Evolutionary conservation across 2,113 vertebrate genomes (phyloP).

Genomic region (Athene cunicularia): DNA sequence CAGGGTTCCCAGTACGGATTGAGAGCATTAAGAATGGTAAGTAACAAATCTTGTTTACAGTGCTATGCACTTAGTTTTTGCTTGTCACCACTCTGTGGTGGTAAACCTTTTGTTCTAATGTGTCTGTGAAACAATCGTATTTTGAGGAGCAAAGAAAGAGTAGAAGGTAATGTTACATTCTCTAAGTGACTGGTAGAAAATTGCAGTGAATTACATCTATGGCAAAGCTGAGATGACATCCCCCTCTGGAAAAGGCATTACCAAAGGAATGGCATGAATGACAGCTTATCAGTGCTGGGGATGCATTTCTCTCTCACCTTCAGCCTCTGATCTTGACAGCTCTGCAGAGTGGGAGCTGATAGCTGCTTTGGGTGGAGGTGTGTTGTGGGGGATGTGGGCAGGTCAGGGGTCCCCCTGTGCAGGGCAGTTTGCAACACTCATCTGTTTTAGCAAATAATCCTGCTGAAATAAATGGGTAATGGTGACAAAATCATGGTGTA

Average conservation of each 20-base stretch:
- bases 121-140: neutral
- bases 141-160: neutral
- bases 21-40: conserved; percentile 91
- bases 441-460: neutral
- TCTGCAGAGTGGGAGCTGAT: neutral
- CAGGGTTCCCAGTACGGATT: conserved; percentile 87
- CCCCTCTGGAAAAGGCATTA: neutral
- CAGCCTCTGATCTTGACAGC: neutral
- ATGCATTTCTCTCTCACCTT: neutral
- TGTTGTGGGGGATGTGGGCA: neutral
- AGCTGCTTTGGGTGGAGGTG: neutral
- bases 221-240: neutral
- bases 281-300: neutral
- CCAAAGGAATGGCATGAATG: neutral
- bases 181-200: neutral
- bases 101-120: neutral
- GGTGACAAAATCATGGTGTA: neutral
- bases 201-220: neutral
- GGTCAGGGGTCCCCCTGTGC: neutral
- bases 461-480: neutral
- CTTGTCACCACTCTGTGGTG: neutral
- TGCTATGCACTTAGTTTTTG: neutral
- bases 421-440: neutral
- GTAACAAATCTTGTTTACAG: conserved; percentile 56
- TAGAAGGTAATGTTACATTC: neutral